Percentiles rank a stretch among this genome's conserved stretches.
Evolutionary conservation across 2,888 invertebrate genomes (phyloP).

Genomic region (Chymomyza caudatula): DNA sequence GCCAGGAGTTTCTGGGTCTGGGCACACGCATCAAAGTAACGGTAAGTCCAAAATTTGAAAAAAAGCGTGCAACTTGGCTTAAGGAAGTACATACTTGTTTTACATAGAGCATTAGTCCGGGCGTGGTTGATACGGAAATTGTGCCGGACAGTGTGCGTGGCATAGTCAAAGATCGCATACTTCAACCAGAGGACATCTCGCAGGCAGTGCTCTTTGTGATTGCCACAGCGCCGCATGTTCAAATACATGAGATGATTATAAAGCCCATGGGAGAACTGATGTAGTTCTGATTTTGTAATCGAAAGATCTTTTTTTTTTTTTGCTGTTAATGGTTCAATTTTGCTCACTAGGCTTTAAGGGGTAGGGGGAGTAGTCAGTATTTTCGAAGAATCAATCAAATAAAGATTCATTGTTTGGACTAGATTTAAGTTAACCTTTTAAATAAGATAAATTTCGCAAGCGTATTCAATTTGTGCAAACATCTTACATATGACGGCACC

Average conservation of each 20-base stretch:
- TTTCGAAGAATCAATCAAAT: too few species aligned
- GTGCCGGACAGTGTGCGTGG: constrained; percentile 39
- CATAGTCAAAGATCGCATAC: constrained; percentile 27
- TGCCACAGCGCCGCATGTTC: constrained; percentile 67
- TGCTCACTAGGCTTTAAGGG: too few species aligned
- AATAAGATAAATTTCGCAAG: too few species aligned
- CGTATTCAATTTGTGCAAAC: too few species aligned
- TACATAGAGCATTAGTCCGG: constrained; percentile 67
- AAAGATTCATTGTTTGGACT: too few species aligned
- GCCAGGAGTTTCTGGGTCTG: constrained; percentile 73
- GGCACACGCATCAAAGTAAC: constrained; percentile 76
- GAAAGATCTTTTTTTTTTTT: too few species aligned
- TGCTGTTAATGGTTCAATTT: too few species aligned
- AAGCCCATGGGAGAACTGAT: constrained; percentile 66
- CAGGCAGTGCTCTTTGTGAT: constrained; percentile 67
- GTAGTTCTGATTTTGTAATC: too few species aligned
- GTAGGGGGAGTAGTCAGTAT: too few species aligned
- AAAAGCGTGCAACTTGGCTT: not conserved
- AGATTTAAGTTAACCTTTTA: too few species aligned
- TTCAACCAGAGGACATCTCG: constrained; percentile 67
- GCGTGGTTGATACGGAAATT: constrained; percentile 70
- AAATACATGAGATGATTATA: constrained; percentile 65
- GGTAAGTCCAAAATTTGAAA: constrained; percentile 53
- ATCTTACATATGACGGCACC: too few species aligned
- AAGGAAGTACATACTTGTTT: not conserved